These are phyloP conservation scores for Lytechinus pictus DNA, from an alignment of 35 echinoderm and acorn worm species.

Conservation along the genomic window DNA sequence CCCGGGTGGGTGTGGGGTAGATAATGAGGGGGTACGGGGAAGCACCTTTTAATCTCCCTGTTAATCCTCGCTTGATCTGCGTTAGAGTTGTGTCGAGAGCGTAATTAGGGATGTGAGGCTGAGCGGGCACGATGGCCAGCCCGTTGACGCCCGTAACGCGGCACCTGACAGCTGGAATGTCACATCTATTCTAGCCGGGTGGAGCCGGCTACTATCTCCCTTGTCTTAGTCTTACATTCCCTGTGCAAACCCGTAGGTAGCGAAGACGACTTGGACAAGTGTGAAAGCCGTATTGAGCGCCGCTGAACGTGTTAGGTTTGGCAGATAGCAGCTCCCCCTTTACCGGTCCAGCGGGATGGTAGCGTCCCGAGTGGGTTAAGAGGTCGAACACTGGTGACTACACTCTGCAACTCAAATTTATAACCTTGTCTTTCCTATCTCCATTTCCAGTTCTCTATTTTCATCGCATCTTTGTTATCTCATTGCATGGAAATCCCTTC, in stretches of 20 bases:
- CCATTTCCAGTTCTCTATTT: not conserved
- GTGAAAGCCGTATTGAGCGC: constrained; percentile 23
- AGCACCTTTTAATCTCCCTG: constrained; percentile 33
- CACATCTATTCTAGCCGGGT: not conserved
- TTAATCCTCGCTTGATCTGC: not conserved
- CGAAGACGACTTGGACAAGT: not conserved
- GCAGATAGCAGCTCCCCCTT: constrained; percentile 9
- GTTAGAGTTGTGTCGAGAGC: not conserved
- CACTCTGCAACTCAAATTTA: not conserved
- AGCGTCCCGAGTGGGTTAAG: constrained; percentile 14
- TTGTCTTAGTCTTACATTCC: constrained; percentile 12
- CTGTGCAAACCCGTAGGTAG: constrained; percentile 34
- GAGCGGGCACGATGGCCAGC: not conserved
- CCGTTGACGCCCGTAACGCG: constrained; percentile 24
- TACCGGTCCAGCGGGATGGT: not conserved
- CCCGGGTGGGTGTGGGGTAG: constrained; percentile 2
- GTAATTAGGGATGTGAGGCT: constrained; percentile 39
- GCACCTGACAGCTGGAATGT: constrained; percentile 43
- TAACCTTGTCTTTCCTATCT: not conserved
- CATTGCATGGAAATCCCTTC: not conserved
- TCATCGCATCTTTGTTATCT: not conserved
- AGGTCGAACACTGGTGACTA: constrained; percentile 20
- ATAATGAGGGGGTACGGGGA: not conserved
- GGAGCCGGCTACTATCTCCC: constrained; percentile 21
- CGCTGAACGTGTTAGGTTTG: constrained; percentile 32